Evolutionary conservation across 92 coral and sea anemone genomes (phyloP).

Genomic region (Epizoanthus scotinus): DNA sequence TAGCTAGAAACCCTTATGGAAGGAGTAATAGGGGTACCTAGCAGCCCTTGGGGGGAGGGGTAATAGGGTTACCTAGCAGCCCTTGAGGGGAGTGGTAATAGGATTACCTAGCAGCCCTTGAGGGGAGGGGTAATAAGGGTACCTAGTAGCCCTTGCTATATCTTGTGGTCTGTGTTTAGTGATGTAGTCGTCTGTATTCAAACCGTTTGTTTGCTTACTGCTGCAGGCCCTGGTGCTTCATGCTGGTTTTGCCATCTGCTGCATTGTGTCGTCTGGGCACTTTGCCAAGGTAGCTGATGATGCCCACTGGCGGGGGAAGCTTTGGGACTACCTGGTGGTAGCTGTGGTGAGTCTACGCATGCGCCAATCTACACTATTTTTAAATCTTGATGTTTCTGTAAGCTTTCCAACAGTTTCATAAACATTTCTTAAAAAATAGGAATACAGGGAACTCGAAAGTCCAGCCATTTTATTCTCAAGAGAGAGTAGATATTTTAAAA

Average conservation of each 20-base stretch:
- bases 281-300: constrained; percentile 19
- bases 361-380: no score
- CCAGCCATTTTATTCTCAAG: no score
- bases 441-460: no score
- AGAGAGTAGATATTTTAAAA: no score
- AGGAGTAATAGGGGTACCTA: neutral
- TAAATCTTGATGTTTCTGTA: no score
- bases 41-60: no score
- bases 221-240: constrained; percentile 23
- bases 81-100: neutral
- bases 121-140: neutral
- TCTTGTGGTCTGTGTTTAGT: neutral
- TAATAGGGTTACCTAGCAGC: no score
- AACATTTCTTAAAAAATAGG: neutral
- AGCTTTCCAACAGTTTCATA: neutral
- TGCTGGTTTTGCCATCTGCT: constrained; percentile 26
- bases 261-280: constrained; percentile 28
- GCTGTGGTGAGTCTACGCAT: constrained; percentile 26
- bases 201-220: neutral
- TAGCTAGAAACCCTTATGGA: no score
- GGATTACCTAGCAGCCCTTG: neutral
- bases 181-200: neutral
- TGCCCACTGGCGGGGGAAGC: neutral
- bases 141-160: neutral
- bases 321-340: constrained; percentile 20